Percentiles rank a stretch among this genome's conserved stretches.
phyloP scores from a whole-genome alignment of 1,140 invertebrate genomes.

The Drosophila neocordata region DNA sequence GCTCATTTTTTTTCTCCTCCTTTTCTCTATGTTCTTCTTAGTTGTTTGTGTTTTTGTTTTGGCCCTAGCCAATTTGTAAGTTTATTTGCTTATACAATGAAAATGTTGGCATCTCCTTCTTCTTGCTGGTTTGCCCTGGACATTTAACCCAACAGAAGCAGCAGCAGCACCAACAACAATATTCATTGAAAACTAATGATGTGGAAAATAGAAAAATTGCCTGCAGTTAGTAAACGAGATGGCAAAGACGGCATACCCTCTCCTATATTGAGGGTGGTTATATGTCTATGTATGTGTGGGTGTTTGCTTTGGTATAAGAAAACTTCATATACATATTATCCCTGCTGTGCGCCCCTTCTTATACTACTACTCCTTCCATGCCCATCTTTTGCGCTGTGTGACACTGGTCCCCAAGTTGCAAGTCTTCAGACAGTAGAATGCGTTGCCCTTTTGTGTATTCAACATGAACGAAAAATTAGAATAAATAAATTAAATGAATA shows the following conservation, averaged over 20 bases:
- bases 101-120: conserved; percentile 26
- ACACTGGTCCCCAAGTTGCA: background rate
- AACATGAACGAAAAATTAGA: background rate
- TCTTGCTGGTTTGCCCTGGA: conserved; percentile 21
- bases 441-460: conserved; percentile 38
- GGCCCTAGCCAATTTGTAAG: conserved; percentile 65
- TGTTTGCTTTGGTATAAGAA: background rate
- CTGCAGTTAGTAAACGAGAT: conserved; percentile 59
- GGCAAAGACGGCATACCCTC: conserved; percentile 16
- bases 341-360: no score
- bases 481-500: background rate
- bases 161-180: conserved; percentile 46
- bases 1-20: conserved; percentile 15
- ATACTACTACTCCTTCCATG: background rate
- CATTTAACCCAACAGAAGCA: conserved; percentile 56
- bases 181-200: conserved; percentile 80
- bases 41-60: conserved; percentile 28
- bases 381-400: background rate
- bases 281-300: background rate
- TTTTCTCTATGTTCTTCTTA: conserved; percentile 13
- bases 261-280: background rate
- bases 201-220: conserved; percentile 79
- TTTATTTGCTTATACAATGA: conserved; percentile 69
- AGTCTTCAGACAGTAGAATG: conserved; percentile 24
- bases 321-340: conserved; percentile 15